A percentile compares a stretch with the other conserved stretches of the same genome.
Evolutionary conservation across 2,113 vertebrate species (phyloP).

Genomic region (Pithys albifrons): DNA sequence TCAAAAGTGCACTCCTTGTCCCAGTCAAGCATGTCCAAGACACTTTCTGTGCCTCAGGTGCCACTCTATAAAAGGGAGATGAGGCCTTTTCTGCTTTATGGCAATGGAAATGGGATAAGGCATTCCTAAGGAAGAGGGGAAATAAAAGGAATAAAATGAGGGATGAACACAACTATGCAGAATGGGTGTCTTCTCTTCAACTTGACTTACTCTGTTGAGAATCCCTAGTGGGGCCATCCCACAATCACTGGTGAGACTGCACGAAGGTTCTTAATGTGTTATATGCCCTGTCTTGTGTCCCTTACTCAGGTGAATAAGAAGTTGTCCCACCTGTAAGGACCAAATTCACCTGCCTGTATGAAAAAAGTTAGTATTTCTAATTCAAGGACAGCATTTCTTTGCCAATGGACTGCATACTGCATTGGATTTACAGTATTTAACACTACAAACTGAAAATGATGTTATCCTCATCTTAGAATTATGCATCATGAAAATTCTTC

Average conservation of each 20-base stretch:
- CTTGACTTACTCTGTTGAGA: background rate
- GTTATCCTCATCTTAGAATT: conserved; percentile 49
- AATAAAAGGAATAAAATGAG: background rate
- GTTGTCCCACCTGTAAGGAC: background rate
- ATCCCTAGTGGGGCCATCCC: background rate
- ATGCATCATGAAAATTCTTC: conserved; percentile 33
- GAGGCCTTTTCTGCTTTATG: background rate
- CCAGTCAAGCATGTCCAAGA: background rate
- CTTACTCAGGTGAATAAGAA: background rate
- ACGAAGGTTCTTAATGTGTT: background rate
- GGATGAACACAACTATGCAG: background rate
- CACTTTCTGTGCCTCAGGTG: background rate
- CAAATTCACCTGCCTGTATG: background rate
- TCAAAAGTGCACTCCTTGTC: background rate
- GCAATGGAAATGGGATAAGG: background rate
- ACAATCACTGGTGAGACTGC: accelerated
- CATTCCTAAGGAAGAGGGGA: background rate
- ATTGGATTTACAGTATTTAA: background rate
- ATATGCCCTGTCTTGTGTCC: background rate
- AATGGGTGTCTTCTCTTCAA: background rate
- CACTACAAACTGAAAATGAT: background rate
- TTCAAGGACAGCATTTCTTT: conserved; percentile 40
- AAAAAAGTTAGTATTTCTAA: background rate
- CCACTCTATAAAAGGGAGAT: background rate
- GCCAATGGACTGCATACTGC: background rate